Evolutionary conservation across 2,797 vertebrate species (phyloP).

Genomic region (Todus mexicanus): DNA sequence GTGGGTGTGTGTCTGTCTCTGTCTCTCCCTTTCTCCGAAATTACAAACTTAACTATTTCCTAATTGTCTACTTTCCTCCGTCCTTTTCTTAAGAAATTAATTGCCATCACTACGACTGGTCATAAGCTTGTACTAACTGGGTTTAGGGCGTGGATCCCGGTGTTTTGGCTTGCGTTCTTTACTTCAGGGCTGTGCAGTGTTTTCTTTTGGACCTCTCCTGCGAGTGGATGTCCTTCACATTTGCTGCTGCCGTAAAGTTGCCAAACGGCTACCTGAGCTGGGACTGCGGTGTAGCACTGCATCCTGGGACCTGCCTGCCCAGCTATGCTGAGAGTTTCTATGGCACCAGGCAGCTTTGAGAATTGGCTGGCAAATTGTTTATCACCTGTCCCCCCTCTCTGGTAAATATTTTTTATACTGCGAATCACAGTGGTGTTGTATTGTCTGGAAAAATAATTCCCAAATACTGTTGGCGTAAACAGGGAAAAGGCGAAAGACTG

Average conservation of each 20-base stretch:
- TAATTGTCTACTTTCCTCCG: neutral
- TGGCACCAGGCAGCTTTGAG: conserved; percentile 44
- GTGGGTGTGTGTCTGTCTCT: conserved; percentile 28
- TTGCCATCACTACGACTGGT: neutral
- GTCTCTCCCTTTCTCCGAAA: neutral
- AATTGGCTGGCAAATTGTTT: conserved; percentile 44
- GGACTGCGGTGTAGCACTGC: conserved; percentile 66
- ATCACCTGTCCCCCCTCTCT: neutral
- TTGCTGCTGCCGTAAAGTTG: conserved; percentile 29
- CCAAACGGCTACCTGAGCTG: conserved; percentile 56
- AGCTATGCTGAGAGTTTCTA: conserved; percentile 20
- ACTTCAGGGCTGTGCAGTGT: neutral
- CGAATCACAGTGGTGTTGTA: conserved; percentile 15
- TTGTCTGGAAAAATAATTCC: conserved; percentile 56
- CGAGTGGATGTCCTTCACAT: neutral
- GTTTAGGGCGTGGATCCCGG: neutral
- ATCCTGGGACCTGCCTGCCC: conserved; percentile 65
- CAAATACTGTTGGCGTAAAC: conserved; percentile 45
- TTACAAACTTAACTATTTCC: conserved; percentile 48
- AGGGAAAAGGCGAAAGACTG: conserved; percentile 47
- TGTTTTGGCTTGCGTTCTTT: neutral
- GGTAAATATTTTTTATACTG: conserved; percentile 33
- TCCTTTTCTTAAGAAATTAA: conserved; percentile 12
- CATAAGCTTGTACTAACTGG: neutral
- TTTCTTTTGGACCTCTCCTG: conserved; percentile 53